phyloP scores from a whole-genome alignment of 2,113 vertebrate genomes.

The Trachemys scripta region DNA sequence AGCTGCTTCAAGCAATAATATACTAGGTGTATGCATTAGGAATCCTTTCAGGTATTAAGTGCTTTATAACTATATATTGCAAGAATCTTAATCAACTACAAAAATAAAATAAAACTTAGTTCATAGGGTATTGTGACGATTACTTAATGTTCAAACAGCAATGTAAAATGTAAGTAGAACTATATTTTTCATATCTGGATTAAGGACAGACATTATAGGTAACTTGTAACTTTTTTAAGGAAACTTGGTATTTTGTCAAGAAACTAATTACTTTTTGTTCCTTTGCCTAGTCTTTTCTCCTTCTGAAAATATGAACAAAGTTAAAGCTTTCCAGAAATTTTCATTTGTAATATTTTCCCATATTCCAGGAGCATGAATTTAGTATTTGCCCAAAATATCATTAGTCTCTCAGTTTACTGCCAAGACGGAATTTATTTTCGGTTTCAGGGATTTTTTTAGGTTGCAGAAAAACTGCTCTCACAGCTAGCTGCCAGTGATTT shows the following conservation, averaged over 20 bases:
- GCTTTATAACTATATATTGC: background rate
- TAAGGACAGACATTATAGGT: background rate
- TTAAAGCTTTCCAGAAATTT: background rate
- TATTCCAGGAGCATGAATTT: background rate
- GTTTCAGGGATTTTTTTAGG: background rate
- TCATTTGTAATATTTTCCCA: background rate
- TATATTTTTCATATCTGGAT: background rate
- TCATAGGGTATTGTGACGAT: background rate
- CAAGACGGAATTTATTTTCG: background rate
- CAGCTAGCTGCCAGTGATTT: background rate
- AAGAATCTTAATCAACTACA: background rate
- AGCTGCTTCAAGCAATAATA: rapidly evolving
- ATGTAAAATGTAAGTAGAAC: background rate
- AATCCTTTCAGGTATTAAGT: background rate
- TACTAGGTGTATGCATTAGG: background rate
- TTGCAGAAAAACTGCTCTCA: background rate
- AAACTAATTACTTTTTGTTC: background rate
- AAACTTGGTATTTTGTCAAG: background rate
- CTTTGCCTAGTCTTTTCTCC: background rate
- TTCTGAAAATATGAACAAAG: background rate
- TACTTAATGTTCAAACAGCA: background rate
- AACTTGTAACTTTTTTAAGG: background rate
- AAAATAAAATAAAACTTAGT: background rate
- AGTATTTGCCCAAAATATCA: background rate
- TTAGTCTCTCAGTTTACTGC: background rate